A percentile compares a stretch with the other conserved stretches of the same genome.
Conservation (phyloP, 1,140 invertebrate genomes). For the Neoseiulus cucumeris region DNA sequence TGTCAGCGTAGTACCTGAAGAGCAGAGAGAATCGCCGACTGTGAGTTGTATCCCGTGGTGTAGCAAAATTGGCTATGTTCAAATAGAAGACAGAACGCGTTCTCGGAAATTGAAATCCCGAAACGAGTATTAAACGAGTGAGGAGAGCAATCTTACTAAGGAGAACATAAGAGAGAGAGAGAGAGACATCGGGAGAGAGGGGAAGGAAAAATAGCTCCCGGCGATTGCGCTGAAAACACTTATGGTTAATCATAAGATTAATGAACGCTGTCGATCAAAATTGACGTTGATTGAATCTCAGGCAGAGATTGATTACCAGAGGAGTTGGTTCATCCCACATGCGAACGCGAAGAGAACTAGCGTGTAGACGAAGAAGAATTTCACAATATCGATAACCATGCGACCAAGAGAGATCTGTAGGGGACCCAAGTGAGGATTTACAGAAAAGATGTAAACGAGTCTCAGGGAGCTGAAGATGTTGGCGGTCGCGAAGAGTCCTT, state of each 20-base stretch:
- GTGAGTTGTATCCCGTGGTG: too few species aligned
- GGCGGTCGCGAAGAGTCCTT: slow-evolving; percentile 40
- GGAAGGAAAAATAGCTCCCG: background rate
- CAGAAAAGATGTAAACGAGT: slow-evolving; percentile 95
- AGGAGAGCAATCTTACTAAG: too few species aligned
- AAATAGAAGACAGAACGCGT: too few species aligned
- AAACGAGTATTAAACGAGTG: too few species aligned
- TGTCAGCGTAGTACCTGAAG: slow-evolving; percentile 68
- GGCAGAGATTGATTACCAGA: slow-evolving; percentile 35
- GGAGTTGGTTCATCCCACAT: slow-evolving; percentile 65
- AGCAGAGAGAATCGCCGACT: too few species aligned
- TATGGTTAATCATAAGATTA: background rate
- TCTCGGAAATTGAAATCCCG: too few species aligned
- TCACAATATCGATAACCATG: slow-evolving; percentile 96
- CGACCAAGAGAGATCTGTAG: slow-evolving; percentile 87
- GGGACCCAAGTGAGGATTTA: slow-evolving; percentile 91
- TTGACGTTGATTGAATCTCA: background rate
- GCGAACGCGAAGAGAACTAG: slow-evolving; percentile 93
- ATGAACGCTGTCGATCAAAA: background rate
- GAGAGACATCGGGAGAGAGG: background rate
- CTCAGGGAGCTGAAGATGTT: slow-evolving; percentile 73
- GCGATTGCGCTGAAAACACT: background rate
- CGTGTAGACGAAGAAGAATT: slow-evolving; percentile 86
- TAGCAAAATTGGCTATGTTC: too few species aligned
- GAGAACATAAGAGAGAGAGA: too few species aligned